Percentiles rank a stretch among this genome's conserved stretches.
Evolutionary conservation across 2,797 vertebrate genomes (phyloP).

Genomic region (Sebastes aleutianus): DNA sequence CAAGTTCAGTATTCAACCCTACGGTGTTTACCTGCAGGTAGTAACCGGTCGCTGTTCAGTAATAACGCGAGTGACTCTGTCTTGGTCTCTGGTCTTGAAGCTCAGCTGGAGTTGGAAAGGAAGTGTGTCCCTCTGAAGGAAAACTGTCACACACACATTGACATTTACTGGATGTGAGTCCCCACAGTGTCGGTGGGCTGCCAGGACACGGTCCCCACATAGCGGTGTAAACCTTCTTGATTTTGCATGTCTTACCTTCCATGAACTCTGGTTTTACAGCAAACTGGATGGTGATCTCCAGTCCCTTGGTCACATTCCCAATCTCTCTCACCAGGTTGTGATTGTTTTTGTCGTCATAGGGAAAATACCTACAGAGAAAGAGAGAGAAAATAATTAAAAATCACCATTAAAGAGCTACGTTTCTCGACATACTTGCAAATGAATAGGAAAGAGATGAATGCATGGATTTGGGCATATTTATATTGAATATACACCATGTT

Average conservation of each 20-base stretch:
- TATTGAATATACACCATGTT: not conserved
- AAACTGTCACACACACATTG: conserved; percentile 49
- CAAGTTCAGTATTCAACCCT: fast-evolving
- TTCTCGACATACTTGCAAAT: not conserved
- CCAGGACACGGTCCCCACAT: not conserved
- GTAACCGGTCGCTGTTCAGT: conserved; percentile 76
- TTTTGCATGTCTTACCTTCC: conserved; percentile 55
- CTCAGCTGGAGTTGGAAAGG: conserved; percentile 81
- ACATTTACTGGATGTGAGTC: not conserved
- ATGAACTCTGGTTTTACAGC: conserved; percentile 73
- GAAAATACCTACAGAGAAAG: conserved; percentile 72
- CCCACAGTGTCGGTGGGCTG: not conserved
- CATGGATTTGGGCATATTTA: not conserved
- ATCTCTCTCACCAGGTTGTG: conserved; percentile 76
- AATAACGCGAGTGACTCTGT: conserved; percentile 74
- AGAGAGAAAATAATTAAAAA: not conserved
- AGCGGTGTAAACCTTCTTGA: fast-evolving
- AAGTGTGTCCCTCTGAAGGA: conserved; percentile 66
- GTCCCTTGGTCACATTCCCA: conserved; percentile 77
- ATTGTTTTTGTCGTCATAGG: conserved; percentile 67
- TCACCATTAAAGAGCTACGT: fast-evolving
- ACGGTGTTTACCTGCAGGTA: conserved; percentile 66
- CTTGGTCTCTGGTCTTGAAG: conserved; percentile 79
- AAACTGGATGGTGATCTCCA: conserved; percentile 81
- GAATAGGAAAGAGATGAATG: not conserved